Evolutionary conservation across 2,113 vertebrate species (phyloP).

Genomic region (Nettapus auritus): DNA sequence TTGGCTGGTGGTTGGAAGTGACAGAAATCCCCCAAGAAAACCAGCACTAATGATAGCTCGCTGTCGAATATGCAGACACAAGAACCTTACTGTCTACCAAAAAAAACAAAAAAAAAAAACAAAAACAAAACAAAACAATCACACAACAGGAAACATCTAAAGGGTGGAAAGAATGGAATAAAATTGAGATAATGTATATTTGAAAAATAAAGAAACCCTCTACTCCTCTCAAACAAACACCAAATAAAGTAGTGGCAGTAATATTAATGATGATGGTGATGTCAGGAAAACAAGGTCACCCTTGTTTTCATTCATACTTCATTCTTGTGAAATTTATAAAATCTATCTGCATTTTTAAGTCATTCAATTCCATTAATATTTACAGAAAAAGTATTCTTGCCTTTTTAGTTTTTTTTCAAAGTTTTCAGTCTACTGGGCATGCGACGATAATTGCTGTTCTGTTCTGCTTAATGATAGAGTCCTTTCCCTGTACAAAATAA

Average conservation of each 20-base stretch:
- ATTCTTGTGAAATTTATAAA: slow-evolving; percentile 2
- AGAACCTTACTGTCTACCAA: neutral
- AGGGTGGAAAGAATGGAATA: neutral
- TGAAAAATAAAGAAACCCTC: neutral
- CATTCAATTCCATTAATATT: slow-evolving; percentile 35
- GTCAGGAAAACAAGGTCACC: neutral
- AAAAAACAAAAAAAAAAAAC: neutral
- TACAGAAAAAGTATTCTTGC: neutral
- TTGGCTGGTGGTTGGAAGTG: slow-evolving; percentile 61
- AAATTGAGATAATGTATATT: neutral
- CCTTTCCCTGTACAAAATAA: slow-evolving; percentile 69
- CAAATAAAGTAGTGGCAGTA: neutral
- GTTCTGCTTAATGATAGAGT: slow-evolving; percentile 77
- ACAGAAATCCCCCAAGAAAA: slow-evolving; percentile 52
- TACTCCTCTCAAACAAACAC: neutral
- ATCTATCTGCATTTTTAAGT: slow-evolving; percentile 34
- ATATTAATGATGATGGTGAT: neutral
- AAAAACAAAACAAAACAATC: neutral
- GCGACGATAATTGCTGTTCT: slow-evolving; percentile 66
- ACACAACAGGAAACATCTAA: neutral
- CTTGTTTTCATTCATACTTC: neutral
- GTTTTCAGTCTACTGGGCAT: slow-evolving; percentile 60
- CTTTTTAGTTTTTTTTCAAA: slow-evolving; percentile 26
- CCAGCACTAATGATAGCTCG: neutral
- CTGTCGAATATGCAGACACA: neutral